Conservation (phyloP, 2,888 invertebrate species). For the Hydriomena furcata region DNA sequence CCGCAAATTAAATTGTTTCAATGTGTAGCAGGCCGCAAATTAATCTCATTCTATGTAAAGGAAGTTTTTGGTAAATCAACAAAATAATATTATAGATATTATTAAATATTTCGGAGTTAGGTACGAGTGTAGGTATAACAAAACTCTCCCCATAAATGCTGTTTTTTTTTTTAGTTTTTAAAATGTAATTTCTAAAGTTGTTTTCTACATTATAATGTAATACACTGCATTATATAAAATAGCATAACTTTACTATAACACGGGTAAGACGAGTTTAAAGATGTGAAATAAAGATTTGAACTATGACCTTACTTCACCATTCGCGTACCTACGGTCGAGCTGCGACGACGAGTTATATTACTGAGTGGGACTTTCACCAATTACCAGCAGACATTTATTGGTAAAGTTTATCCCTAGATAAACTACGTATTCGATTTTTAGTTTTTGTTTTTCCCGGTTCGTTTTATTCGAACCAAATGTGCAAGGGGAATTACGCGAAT, state of each 20-base stretch:
- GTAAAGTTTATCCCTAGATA: not conserved
- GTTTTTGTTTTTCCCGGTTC: too few relatives aligned
- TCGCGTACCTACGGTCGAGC: slow-evolving; percentile 10
- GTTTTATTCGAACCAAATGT: too few relatives aligned
- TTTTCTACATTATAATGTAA: too few relatives aligned
- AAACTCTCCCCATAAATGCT: too few relatives aligned
- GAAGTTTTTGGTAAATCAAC: slow-evolving; percentile 16
- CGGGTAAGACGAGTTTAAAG: slow-evolving; percentile 8
- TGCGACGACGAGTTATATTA: not conserved
- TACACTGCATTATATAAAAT: too few relatives aligned
- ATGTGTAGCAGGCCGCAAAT: slow-evolving; percentile 15
- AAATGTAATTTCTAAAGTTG: too few relatives aligned
- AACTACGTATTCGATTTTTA: too few relatives aligned
- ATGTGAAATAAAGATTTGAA: slow-evolving; percentile 27
- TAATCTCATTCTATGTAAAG: slow-evolving; percentile 8
- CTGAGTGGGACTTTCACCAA: slow-evolving; percentile 29
- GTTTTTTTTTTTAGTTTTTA: too few relatives aligned
- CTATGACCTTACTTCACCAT: slow-evolving; percentile 28
- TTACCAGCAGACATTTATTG: slow-evolving; percentile 2
- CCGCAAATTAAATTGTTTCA: slow-evolving; percentile 25
- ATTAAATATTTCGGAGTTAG: too few relatives aligned
- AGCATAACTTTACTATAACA: slow-evolving; percentile 1
- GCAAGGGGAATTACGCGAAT: not conserved
- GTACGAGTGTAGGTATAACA: too few relatives aligned
- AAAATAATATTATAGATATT: slow-evolving; percentile 1